These are phyloP conservation scores for Zoanthus gigantus DNA, from an alignment of 92 coral and sea anemone species.

Conservation along the genomic window DNA sequence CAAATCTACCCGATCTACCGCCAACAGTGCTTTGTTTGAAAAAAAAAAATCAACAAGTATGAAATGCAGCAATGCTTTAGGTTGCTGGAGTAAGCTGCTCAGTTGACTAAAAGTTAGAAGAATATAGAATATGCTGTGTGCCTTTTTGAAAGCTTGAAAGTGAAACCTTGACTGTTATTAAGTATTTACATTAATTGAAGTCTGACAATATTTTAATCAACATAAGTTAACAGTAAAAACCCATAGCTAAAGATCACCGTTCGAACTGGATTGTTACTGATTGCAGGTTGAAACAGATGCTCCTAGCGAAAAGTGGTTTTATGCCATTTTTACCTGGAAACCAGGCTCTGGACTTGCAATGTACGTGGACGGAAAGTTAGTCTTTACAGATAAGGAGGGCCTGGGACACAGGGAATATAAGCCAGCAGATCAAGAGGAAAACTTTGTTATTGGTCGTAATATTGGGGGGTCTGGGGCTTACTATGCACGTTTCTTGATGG, in stretches of 20 bases:
- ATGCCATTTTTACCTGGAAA: conserved; percentile 85
- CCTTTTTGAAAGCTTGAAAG: background rate
- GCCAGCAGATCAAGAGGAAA: conserved; percentile 63
- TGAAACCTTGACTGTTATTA: background rate
- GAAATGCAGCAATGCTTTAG: too few relatives aligned
- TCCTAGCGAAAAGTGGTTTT: conserved; percentile 79
- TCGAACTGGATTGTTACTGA: background rate
- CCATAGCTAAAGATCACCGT: background rate
- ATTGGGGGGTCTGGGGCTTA: conserved; percentile 76
- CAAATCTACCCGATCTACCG: too few relatives aligned
- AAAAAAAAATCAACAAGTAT: too few relatives aligned
- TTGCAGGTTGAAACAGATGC: conserved; percentile 82
- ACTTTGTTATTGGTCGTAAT: conserved; percentile 89
- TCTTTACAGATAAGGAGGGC: conserved; percentile 75
- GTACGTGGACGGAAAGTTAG: conserved; percentile 76
- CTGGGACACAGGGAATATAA: conserved; percentile 68
- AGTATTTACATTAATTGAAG: background rate
- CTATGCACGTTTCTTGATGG: conserved; percentile 81
- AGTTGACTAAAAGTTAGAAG: too few relatives aligned
- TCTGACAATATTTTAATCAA: background rate
- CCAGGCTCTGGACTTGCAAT: conserved; percentile 69
- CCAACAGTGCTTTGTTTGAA: too few relatives aligned
- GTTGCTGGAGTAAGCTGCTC: too few relatives aligned
- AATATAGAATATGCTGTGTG: background rate
- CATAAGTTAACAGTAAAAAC: background rate